A percentile compares a stretch with the other conserved stretches of the same genome.
phyloP scores from a whole-genome alignment of 2,888 invertebrate genomes.

The Oscheius sp. region DNA sequence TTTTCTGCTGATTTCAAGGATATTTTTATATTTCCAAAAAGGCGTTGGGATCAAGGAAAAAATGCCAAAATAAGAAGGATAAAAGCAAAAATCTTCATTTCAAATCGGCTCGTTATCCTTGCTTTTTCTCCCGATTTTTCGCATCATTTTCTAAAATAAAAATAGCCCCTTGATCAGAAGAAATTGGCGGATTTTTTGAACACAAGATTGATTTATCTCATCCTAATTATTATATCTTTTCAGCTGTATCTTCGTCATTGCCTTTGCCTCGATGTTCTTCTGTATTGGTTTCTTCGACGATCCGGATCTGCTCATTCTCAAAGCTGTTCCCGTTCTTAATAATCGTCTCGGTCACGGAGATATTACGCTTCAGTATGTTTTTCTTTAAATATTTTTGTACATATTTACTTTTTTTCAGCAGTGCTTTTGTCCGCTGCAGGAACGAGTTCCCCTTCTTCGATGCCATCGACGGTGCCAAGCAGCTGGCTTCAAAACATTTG shows the following conservation, averaged over 20 bases:
- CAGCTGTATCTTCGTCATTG: constrained; percentile 4
- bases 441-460: constrained; percentile 26
- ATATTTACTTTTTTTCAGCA: neutral
- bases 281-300: constrained; percentile 31
- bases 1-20: too few species aligned
- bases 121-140: too few species aligned
- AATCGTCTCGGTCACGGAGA: constrained; percentile 71
- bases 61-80: too few species aligned
- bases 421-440: constrained; percentile 9
- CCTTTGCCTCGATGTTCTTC: constrained; percentile 34
- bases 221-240: too few species aligned
- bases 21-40: too few species aligned
- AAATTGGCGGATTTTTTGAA: too few species aligned
- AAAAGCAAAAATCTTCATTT: too few species aligned
- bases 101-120: too few species aligned
- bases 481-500: neutral
- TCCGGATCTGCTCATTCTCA: constrained; percentile 18
- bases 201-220: neutral
- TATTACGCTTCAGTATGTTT: constrained; percentile 27
- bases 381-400: neutral
- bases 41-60: too few species aligned
- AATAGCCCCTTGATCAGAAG: too few species aligned
- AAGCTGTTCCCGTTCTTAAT: neutral
- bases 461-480: constrained; percentile 13
- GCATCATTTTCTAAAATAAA: too few species aligned